Base-by-base conservation (phyloP, 2,113 vertebrate genomes). In the Anthoscopus minutus region DNA sequence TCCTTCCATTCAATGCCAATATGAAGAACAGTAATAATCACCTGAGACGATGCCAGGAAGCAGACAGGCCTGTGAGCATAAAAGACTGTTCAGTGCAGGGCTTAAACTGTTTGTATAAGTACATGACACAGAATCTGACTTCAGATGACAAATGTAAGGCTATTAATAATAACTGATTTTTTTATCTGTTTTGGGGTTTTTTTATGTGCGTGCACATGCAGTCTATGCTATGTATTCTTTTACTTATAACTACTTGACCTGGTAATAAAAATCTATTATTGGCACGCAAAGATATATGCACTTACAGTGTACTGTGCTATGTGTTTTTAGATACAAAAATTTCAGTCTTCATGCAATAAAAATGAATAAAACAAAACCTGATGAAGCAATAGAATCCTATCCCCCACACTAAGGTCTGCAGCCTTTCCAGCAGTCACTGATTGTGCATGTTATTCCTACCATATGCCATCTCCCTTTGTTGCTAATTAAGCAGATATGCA, bases 131-230 rank as follows among this genome's bases (percentile, higher is more conserved):
- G 28, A 71, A 50, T 56, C 47, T 45, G 30, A 79, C 2, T 4
- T 16, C 18, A 45, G 27, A 40, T 24, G 15, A 86, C 35, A 83
- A 79, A 66, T 8, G 0, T 5, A n/a, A 78, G 11, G 50, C 28
- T n/a, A 24, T 4, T 4, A 40, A 72, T 1, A 4, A 6, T 13
- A 79, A 40, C 7, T 24, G 16, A 18, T 22, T 37, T 27, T 40
- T 64, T 7, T 5, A 79, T 3, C 42, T 25, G 9, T 1, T 40
- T 48, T 21, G 4, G 9, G 1, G 0, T 10, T 12, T 57, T 73
- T 30, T 45, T 16, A 18, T 37, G 31, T 1, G 1, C 27, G n/a
- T 25, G 24, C 3, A 0, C 6, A 37, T 13, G 27, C 57, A 71
- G 14, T 11, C 40, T 65, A 45, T 57, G 31, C 37, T 42, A 13